Evolutionary conservation across 2,888 invertebrate genomes (phyloP), one percentile per base, ranked within the genome.

Genomic region (Digitonthophagus gazella): DNA sequence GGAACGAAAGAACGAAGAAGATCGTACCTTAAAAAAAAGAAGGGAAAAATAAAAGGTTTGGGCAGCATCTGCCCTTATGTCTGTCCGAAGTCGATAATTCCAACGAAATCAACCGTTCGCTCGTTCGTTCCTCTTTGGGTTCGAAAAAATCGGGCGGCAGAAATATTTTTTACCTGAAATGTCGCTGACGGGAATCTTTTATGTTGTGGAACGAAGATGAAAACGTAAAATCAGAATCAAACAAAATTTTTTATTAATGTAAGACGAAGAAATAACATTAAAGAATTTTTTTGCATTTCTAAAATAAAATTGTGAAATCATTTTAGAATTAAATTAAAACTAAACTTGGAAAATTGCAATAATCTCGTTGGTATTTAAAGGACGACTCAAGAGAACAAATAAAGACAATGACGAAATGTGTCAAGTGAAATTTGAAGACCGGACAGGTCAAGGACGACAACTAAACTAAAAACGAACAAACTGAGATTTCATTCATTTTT

Each of bases 351-450:
- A 6, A 57, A n/a, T 57, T 16, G 57, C 11, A 11, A 57, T 57
- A 11, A 11, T 16, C 14, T 16, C 57, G 57, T 57, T 15, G 16
- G 11, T 2, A 57, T 16, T 5, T 11, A 57, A 14, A 57, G 16
- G 14, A 57, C 57, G 11, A n/a, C n/a, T n/a, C n/a, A 57, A 57
- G 5, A 44, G 54, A 57, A 57, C 57, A 57, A 57, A 57, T 16
- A 57, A 57, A 57, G 57, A 1, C 57, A 16, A 11, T 16, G n/a
- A 16, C 16, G 57, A 57, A 57, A 57, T 57, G 57, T 57, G 57
- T 57, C 57, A 57, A 57, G 57, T 57, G 57, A 57, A 57, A 57
- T 57, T 57, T n/a, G 57, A 57, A 57, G 57, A 8, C 15, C 15
- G 16, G 57, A 57, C 57, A 57, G 57, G 57, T 57, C 57, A 57